Evolutionary conservation across 2,113 vertebrate genomes (phyloP).

Genomic region (Tauraco erythrolophus): DNA sequence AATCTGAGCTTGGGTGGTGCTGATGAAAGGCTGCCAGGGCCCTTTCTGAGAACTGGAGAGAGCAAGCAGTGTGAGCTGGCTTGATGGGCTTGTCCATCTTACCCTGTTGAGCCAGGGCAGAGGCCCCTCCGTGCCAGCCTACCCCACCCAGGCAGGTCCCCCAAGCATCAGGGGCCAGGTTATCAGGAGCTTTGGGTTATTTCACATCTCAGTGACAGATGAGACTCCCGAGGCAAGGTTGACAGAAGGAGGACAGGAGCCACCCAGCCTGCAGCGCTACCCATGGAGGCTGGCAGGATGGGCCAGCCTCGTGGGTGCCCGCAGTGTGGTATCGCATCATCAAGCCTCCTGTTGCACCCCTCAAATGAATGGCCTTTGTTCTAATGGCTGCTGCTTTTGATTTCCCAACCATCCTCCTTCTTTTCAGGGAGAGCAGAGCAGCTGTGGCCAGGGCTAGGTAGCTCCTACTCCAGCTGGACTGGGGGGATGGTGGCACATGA

Average conservation of each 20-base stretch:
- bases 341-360: accelerated
- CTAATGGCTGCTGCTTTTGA: not conserved
- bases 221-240: accelerated
- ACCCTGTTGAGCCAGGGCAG: not conserved
- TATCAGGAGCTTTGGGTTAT: not conserved
- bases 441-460: not conserved
- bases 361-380: not conserved
- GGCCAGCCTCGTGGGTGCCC: not conserved
- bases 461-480: not conserved
- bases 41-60: not conserved
- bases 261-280: not conserved
- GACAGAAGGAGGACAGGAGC: not conserved
- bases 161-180: not conserved
- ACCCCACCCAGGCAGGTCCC: not conserved
- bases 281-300: not conserved
- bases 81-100: not conserved
- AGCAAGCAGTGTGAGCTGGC: not conserved
- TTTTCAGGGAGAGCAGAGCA: not conserved
- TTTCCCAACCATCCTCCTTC: not conserved
- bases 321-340: not conserved
- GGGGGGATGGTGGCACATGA: not conserved
- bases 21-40: not conserved
- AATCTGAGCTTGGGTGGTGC: not conserved
- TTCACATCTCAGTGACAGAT: not conserved
- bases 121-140: not conserved